A percentile compares a stretch with the other conserved stretches of the same genome.
phyloP scores from a whole-genome alignment of 2,797 vertebrate species.

The Iguana delicatissima region DNA sequence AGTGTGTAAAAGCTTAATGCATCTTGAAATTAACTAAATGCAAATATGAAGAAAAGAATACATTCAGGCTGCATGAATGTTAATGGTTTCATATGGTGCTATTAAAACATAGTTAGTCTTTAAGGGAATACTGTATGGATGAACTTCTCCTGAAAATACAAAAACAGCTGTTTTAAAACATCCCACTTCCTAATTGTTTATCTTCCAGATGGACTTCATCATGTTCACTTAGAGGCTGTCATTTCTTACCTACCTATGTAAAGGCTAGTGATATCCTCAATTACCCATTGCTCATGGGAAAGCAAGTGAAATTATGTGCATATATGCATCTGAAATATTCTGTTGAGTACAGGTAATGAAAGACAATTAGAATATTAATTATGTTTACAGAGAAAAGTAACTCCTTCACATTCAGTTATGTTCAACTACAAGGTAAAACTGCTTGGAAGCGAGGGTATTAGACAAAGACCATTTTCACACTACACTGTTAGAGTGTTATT shows the following conservation, averaged over 20 bases:
- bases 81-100: not conserved
- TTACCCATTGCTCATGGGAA: constrained; percentile 30
- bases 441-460: not conserved
- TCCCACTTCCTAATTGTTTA: not conserved
- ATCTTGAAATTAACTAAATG: not conserved
- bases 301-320: constrained; percentile 40
- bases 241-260: constrained; percentile 28
- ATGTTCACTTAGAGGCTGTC: not conserved
- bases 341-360: constrained; percentile 40
- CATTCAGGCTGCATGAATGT: not conserved
- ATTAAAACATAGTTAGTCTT: not conserved
- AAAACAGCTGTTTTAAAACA: not conserved
- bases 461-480: not conserved
- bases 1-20: not conserved
- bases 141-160: not conserved
- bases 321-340: constrained; percentile 44
- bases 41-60: constrained; percentile 12
- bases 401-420: constrained; percentile 24
- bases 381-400: constrained; percentile 14
- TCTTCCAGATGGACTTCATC: not conserved
- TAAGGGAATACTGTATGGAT: not conserved
- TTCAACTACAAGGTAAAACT: constrained; percentile 8
- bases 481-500: no score
- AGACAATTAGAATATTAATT: constrained; percentile 40
- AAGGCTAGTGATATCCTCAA: constrained; percentile 45